phyloP scores from a whole-genome alignment of 2,113 vertebrate genomes.

The Drymodes brunneopygia region DNA sequence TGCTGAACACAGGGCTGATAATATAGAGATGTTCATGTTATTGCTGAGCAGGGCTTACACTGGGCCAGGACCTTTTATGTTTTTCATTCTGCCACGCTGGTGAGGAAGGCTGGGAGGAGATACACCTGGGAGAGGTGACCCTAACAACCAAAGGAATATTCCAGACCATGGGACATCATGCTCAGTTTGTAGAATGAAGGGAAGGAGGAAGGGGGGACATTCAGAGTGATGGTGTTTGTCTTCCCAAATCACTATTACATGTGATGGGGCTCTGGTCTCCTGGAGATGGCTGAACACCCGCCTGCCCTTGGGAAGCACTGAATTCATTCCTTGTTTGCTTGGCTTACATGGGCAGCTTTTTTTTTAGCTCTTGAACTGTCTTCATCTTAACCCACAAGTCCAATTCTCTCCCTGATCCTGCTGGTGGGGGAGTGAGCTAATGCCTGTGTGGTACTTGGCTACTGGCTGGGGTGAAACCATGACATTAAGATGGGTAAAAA shows the following conservation, averaged over 20 bases:
- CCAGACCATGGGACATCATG: background rate
- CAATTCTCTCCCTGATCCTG: background rate
- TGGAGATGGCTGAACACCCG: background rate
- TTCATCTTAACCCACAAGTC: background rate
- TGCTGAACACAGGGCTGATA: background rate
- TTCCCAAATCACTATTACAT: background rate
- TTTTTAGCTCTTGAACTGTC: background rate
- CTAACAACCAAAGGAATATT: background rate
- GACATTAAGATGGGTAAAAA: background rate
- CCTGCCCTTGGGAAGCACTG: background rate
- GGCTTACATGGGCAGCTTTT: background rate
- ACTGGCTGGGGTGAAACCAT: background rate
- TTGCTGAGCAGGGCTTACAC: background rate
- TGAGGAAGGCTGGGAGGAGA: background rate
- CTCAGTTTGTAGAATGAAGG: background rate
- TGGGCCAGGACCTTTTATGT: background rate
- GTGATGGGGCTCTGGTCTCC: too few relatives aligned
- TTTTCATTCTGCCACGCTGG: background rate
- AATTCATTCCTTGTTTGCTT: background rate
- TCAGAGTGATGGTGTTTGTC: background rate
- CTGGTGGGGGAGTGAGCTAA: background rate
- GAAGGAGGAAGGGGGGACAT: accelerated
- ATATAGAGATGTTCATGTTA: background rate
- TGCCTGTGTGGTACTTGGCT: background rate
- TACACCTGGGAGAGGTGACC: background rate